Base-by-base conservation (phyloP, 2,113 vertebrate genomes). In the Silurus asotus region DNA sequence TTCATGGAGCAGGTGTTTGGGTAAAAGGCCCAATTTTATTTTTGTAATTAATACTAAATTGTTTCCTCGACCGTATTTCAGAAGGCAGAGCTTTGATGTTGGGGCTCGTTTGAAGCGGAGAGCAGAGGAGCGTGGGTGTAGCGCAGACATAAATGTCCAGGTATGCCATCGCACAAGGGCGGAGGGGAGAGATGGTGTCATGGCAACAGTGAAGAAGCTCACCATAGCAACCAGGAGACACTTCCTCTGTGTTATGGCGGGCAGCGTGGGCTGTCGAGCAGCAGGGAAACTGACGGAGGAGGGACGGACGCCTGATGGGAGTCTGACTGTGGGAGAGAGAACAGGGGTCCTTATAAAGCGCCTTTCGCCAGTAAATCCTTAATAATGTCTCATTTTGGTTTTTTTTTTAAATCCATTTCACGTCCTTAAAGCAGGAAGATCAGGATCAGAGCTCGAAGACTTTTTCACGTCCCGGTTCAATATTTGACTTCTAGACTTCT, bases 1-100 rank as follows among this genome's bases (percentile, higher is more conserved):
- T 37, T 37, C 37, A 37, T 37, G 37, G 37, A 37, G 37, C 37
- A 37, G 37, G 37, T 37, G 37, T 37, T 37, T 2, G 37, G 37
- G 2, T 37, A 37, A 37, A 37, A 37, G 37, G 37, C 37, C 37
- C 37, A 3, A 37, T 37, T 23, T 55, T 81, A 4, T 59, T 76
- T 86, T 13, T 20, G 58, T 76, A 76, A 89, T 92, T 92, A 81
- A 87, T 93, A 92, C 93, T 93, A 90, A 93, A 93, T 89, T 89
- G 91, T 37, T 80, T 62, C 65, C 74, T 86, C 83, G 89, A 83
- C 80, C 89, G 89, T 90, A 37, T 93, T 92, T 91, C 84, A 92
- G 91, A 91, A 85, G 75, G 83, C 76, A 1, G 51, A 84, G 88
- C 93, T 94, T 94, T 94, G 93, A 94, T 94, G 91, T 92, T 78